These are phyloP conservation scores for Andrena trimmerana DNA, from an alignment of 2,888 invertebrate species.

Conservation along the genomic window DNA sequence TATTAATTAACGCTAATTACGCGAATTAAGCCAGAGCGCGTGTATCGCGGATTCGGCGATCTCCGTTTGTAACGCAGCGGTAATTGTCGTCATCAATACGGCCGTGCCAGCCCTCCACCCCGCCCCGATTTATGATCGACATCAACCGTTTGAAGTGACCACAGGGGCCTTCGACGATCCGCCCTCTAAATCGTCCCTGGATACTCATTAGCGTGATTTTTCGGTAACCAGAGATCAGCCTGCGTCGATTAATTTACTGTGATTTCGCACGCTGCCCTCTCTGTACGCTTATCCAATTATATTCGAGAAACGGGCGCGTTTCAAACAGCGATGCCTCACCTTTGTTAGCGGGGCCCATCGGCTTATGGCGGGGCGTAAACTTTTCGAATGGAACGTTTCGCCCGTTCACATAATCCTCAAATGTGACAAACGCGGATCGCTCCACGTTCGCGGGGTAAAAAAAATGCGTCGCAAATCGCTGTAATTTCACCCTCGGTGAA, in stretches of 20 bases:
- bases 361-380: slow-evolving; percentile 28
- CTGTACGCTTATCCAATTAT: slow-evolving; percentile 70
- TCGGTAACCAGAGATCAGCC: slow-evolving; percentile 64
- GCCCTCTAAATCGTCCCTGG: slow-evolving; percentile 58
- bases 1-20: slow-evolving; percentile 72
- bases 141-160: slow-evolving; percentile 77
- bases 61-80: slow-evolving; percentile 60
- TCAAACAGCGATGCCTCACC: slow-evolving; percentile 54
- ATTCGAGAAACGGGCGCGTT: slow-evolving; percentile 50
- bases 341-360: slow-evolving; percentile 47
- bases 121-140: slow-evolving; percentile 55
- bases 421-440: slow-evolving; percentile 21
- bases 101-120: slow-evolving; percentile 23
- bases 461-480: slow-evolving; percentile 1
- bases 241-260: slow-evolving; percentile 67
- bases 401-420: slow-evolving; percentile 1
- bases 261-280: slow-evolving; percentile 61
- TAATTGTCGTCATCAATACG: slow-evolving; percentile 67
- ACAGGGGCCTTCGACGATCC: slow-evolving; percentile 55
- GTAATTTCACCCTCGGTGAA: background rate
- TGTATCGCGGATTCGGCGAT: slow-evolving; percentile 23
- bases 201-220: slow-evolving; percentile 76
- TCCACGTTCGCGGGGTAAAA: background rate
- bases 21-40: slow-evolving; percentile 54
- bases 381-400: slow-evolving; percentile 23